Base-by-base conservation (phyloP, 2,888 invertebrate genomes). In the Ectemnius cavifrons region DNA sequence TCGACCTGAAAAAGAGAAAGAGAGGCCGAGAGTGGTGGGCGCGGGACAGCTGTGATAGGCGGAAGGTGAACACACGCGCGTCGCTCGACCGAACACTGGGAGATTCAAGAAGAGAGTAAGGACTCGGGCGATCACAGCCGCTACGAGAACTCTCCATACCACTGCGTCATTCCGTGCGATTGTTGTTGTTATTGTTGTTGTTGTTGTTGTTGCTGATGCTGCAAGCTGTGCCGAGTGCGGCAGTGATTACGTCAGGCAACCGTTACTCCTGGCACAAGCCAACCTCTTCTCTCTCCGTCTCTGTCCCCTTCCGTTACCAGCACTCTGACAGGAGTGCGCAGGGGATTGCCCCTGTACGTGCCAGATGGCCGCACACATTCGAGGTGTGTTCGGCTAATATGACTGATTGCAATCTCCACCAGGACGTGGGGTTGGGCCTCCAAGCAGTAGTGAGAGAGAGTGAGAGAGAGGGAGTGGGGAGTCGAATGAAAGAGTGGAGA, bases 361-460 rank as follows among this genome's bases (percentile, higher is more conserved):
- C 81, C 85, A 87, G 84, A 86, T 87, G 85, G 78, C 75, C 75
- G 75, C 80, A 78, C 80, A 85, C 79, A 77, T 83, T 76, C 81
- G 67, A 85, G 86, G 87, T 84, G 86, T 86, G 86, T 84, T 85
- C 81, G 73, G 77, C 85, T 87, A 86, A 87, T 87, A 86, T 83
- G 86, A 88, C 86, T 86, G 88, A 87, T 88, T 83, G 83, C 85
- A 86, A 87, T 87, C 86, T 85, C 73, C 67, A 66, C 65, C 75
- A 80, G 70, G 81, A 80, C 68, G 76, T 67, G 69, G 52, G 52
- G 16, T 16, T 5, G 52, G 52, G 16, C 52, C 52, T 52, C 52
- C 2, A 5, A 5, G 16, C 52, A 16, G 0, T 1, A 4, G 49
- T 8, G 28, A 37, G 28, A 8, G 28, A 8, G 28, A 37, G 2